Evolutionary conservation across 1,140 invertebrate genomes (phyloP), one percentile per base, ranked within the genome.

Genomic region (Bombus affinis): DNA sequence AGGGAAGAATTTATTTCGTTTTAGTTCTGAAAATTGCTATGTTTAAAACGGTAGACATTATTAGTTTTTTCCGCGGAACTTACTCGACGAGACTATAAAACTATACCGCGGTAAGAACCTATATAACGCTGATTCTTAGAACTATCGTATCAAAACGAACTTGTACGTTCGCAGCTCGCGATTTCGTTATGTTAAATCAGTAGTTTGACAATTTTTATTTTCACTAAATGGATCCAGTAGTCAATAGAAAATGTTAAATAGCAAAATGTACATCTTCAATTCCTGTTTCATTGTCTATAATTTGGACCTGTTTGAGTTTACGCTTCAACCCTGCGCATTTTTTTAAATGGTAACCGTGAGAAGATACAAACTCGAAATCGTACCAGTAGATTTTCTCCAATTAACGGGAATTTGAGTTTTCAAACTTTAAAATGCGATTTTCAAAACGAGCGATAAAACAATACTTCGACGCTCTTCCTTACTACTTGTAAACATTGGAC

Each of bases 41-140:
- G 78, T 70, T 47, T 77, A 85, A 85, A 88, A 89, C 83, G 78
- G 39, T 86, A 88, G 87, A 85, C 78, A 59, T 89, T 89, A 25
- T 59, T 74, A 66, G 35, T 68, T 76, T 82, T 65, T 88, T 85
- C 77, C 76, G 86, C 65, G 86, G 72, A 88, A 81, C 66, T 89
- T 81, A 85, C 87, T 73, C 79, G 68, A 88, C 86, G 82, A 77
- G 87, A 62, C 87, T 85, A 88, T 89, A 89, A 89, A 89, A 85
- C 62, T 81, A 77, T 57, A 72, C 59, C 47, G 57, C 70, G 71
- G 47, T 71, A 80, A 57, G 78, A 68, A 71, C 62, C 86, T 85
- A 44, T 88, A 85, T 89, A 88, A 89, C 82, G 82, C 83, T 71
- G 62, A 86, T 86, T 88, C 85, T 75, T 81, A 65, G 84, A 81